Conservation (phyloP, 2,888 invertebrate genomes). For the Coleophora flavipennella region DNA sequence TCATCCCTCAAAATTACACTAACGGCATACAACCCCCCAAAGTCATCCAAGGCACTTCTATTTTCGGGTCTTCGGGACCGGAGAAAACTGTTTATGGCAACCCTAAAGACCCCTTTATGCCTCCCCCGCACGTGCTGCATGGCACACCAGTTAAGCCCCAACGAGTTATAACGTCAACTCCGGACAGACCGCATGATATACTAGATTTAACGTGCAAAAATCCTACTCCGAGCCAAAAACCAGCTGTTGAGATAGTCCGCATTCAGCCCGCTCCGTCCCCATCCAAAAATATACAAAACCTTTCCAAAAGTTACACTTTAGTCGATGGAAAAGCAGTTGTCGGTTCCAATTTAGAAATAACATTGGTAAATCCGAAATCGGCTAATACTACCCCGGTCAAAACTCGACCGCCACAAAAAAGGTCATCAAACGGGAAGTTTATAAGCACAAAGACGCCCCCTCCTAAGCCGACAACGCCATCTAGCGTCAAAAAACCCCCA, state of each 20-base stretch:
- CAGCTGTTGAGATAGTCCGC: slow-evolving; percentile 74
- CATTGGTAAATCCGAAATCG: slow-evolving; percentile 72
- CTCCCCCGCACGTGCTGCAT: slow-evolving; percentile 64
- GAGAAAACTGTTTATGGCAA: slow-evolving; percentile 81
- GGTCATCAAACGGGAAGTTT: slow-evolving; percentile 71
- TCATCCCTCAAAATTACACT: slow-evolving; percentile 38
- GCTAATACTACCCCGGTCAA: slow-evolving; percentile 30
- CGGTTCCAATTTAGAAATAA: slow-evolving; percentile 81
- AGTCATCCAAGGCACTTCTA: slow-evolving; percentile 76
- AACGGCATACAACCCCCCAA: slow-evolving; percentile 58
- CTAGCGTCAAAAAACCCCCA: slow-evolving; percentile 27
- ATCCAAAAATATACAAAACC: slow-evolving; percentile 59
- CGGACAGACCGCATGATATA: slow-evolving; percentile 66
- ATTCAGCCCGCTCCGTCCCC: slow-evolving; percentile 47
- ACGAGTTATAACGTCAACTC: slow-evolving; percentile 23
- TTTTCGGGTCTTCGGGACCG: slow-evolving; percentile 70
- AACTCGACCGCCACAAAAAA: slow-evolving; percentile 53
- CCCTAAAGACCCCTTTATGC: slow-evolving; percentile 78
- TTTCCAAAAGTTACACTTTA: slow-evolving; percentile 57
- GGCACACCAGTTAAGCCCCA: slow-evolving; percentile 49
- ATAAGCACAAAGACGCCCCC: slow-evolving; percentile 58
- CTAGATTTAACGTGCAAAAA: slow-evolving; percentile 76
- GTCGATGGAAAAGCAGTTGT: slow-evolving; percentile 59
- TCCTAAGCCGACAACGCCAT: slow-evolving; percentile 22
- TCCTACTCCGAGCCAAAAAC: slow-evolving; percentile 36